Conservation (phyloP, 2,113 vertebrate species). For the Sylvilagus bachmani region DNA sequence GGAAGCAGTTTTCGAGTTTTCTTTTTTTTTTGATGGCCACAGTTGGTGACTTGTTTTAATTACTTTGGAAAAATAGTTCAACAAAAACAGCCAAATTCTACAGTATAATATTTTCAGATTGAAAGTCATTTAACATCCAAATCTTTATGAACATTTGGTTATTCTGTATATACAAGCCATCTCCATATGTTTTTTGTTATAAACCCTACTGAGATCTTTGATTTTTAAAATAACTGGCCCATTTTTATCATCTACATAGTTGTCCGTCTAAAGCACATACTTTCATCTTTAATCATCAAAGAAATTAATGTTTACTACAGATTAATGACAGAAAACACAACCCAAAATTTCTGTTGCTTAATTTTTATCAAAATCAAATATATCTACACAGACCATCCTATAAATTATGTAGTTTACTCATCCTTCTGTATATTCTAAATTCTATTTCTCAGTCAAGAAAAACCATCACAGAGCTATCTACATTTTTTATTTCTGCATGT, state of each 20-base stretch:
- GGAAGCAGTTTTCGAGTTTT: not conserved
- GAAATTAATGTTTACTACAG: not conserved
- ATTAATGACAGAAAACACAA: not conserved
- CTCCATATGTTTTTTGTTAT: not conserved
- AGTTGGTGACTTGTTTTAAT: not conserved
- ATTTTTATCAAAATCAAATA: not conserved
- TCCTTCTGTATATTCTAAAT: not conserved
- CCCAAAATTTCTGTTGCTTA: not conserved
- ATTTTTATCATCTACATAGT: not conserved
- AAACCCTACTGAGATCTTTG: not conserved
- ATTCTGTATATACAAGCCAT: not conserved
- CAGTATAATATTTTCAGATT: not conserved
- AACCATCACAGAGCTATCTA: not conserved
- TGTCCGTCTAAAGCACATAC: not conserved
- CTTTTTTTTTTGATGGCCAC: not conserved
- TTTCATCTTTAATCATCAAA: not conserved
- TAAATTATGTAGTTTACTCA: not conserved
- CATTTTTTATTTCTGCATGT: not conserved
- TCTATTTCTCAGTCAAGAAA: not conserved
- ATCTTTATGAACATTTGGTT: not conserved
- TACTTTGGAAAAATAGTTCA: not conserved
- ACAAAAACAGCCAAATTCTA: not conserved
- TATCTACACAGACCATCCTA: not conserved
- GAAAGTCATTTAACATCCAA: not conserved
- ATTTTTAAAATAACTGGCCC: not conserved